Evolutionary conservation across 1,140 invertebrate species (phyloP).

Genomic region (Maconellicoccus hirsutus): DNA sequence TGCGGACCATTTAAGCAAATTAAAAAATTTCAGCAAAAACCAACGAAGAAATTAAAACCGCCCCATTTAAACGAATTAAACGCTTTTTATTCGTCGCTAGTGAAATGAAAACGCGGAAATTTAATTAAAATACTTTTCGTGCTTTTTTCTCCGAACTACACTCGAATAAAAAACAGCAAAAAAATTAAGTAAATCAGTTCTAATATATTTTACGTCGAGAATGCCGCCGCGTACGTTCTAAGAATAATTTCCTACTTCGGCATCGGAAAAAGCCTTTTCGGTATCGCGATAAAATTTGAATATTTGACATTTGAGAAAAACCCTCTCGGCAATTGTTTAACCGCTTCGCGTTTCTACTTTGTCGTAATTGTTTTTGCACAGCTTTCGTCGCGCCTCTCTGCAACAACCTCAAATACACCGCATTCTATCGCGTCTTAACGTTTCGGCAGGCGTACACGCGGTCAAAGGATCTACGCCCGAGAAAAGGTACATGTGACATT

Average conservation of each 20-base stretch:
- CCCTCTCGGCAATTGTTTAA: too few relatives aligned
- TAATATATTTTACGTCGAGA: neutral
- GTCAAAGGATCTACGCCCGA: neutral
- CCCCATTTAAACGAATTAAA: slow-evolving; percentile 9
- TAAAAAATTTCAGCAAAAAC: neutral
- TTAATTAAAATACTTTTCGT: slow-evolving; percentile 6
- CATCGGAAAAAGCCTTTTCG: too few relatives aligned
- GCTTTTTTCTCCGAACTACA: neutral
- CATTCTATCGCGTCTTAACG: too few relatives aligned
- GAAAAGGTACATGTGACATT: neutral
- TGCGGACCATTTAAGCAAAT: slow-evolving; percentile 3
- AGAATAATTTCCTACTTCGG: too few relatives aligned
- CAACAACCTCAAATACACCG: too few relatives aligned
- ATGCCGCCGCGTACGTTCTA: neutral
- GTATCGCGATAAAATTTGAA: too few relatives aligned
- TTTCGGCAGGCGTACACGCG: neutral
- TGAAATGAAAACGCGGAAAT: neutral
- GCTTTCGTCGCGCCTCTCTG: too few relatives aligned
- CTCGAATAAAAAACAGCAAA: neutral
- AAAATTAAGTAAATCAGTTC: slow-evolving; percentile 9
- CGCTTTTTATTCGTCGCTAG: neutral
- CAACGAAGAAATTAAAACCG: slow-evolving; percentile 8
- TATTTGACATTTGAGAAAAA: too few relatives aligned
- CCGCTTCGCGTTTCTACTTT: too few relatives aligned
- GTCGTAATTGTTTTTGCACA: too few relatives aligned